Conservation (phyloP, 2,888 invertebrate genomes). For the Troides helena region DNA sequence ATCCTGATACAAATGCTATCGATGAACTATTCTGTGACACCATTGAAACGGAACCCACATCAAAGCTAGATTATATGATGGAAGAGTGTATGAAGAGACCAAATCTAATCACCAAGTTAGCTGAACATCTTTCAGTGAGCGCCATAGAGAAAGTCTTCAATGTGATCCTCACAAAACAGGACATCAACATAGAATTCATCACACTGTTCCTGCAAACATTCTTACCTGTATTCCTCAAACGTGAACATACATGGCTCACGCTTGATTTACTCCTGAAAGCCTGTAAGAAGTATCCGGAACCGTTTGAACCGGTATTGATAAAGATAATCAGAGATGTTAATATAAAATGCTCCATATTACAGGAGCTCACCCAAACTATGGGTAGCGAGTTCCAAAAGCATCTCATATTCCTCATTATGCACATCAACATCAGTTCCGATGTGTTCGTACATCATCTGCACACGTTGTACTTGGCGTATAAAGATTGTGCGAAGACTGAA, state of each 20-base stretch:
- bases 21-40: constrained; percentile 25
- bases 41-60: constrained; percentile 43
- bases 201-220: constrained; percentile 41
- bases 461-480: constrained; percentile 52
- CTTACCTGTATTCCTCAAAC: constrained; percentile 46
- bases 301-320: constrained; percentile 44
- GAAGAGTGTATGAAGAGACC: constrained; percentile 44
- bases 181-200: constrained; percentile 32
- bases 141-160: constrained; percentile 47
- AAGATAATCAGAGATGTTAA: constrained; percentile 45
- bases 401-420: constrained; percentile 43
- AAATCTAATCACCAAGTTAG: constrained; percentile 40
- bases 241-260: constrained; percentile 43
- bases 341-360: constrained; percentile 46
- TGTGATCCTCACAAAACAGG: constrained; percentile 40
- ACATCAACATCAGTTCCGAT: constrained; percentile 41
- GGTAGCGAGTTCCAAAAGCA: constrained; percentile 35
- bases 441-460: constrained; percentile 51
- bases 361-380: constrained; percentile 48
- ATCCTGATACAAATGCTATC: background rate
- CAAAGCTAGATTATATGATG: constrained; percentile 40
- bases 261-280: constrained; percentile 52
- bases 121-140: constrained; percentile 41
- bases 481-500: constrained; percentile 46
- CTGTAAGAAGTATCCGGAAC: constrained; percentile 37